Percentiles rank a stretch among this genome's conserved stretches.
Conservation (phyloP, 2,888 invertebrate species). For the Tipula confusa region DNA sequence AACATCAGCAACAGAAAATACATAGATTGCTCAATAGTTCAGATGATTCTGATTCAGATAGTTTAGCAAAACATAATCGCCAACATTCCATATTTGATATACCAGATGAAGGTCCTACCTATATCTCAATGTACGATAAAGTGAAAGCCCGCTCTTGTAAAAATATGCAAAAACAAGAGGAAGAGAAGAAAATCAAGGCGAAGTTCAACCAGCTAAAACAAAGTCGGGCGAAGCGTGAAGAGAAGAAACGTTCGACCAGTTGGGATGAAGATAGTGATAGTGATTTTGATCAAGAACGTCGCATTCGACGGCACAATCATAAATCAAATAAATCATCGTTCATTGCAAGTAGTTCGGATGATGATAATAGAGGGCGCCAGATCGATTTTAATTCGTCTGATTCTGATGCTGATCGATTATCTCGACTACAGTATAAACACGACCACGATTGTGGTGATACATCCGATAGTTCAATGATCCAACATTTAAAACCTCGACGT, state of each 20-base stretch:
- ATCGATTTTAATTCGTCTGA: constrained; percentile 50
- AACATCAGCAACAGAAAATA: constrained; percentile 33
- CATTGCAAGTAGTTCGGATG: constrained; percentile 55
- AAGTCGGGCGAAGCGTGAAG: constrained; percentile 79
- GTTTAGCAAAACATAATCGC: constrained; percentile 57
- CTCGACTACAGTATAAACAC: constrained; percentile 52
- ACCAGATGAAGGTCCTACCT: constrained; percentile 75
- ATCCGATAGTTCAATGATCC: constrained; percentile 42
- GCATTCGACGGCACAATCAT: constrained; percentile 41
- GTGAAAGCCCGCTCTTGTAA: constrained; percentile 91
- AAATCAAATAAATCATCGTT: constrained; percentile 37
- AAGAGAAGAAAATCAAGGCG: constrained; percentile 85
- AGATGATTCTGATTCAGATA: constrained; percentile 70
- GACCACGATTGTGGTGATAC: constrained; percentile 52
- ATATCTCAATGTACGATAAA: constrained; percentile 97
- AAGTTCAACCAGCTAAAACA: constrained; percentile 86
- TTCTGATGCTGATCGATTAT: constrained; percentile 53
- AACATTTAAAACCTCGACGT: constrained; percentile 44
- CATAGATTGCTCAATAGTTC: constrained; percentile 52
- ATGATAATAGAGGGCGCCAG: constrained; percentile 48
- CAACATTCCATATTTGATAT: constrained; percentile 91
- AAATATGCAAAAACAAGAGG: constrained; percentile 88
- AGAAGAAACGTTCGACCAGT: constrained; percentile 82
- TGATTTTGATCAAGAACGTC: constrained; percentile 50
- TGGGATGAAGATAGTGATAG: constrained; percentile 85